A percentile compares a stretch with the other conserved stretches of the same genome.
Conservation (phyloP, 2,888 invertebrate genomes). For the Stenolophus ochropezus region DNA sequence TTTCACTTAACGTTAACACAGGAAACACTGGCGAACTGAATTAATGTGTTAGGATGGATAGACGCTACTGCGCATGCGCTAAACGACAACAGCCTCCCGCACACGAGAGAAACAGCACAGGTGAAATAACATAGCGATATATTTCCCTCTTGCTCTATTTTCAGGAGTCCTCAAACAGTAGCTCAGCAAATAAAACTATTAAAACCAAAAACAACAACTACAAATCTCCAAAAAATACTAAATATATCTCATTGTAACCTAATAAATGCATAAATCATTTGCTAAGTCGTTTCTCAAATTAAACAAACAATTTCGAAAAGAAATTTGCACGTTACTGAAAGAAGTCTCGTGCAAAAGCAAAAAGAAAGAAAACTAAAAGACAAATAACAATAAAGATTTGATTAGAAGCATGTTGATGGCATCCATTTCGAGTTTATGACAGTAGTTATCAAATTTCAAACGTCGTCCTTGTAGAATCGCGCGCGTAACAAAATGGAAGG, state of each 20-base stretch:
- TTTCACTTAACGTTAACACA: slow-evolving; percentile 69
- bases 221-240: not conserved
- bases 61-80: slow-evolving; percentile 65
- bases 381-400: slow-evolving; percentile 18
- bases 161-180: not conserved
- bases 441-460: slow-evolving; percentile 29
- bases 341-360: not conserved
- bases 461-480: slow-evolving; percentile 41
- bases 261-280: not conserved
- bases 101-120: slow-evolving; percentile 38
- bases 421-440: slow-evolving; percentile 24
- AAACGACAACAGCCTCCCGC: slow-evolving; percentile 9
- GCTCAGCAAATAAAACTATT: not conserved
- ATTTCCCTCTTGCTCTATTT: not conserved
- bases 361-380: not conserved
- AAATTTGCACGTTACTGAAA: not conserved
- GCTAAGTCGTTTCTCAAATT: not conserved
- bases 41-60: slow-evolving; percentile 69
- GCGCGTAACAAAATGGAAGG: slow-evolving; percentile 53
- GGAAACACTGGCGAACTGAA: slow-evolving; percentile 72
- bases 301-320: not conserved
- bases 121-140: slow-evolving; percentile 2
- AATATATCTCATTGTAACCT: not conserved
- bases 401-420: not conserved
- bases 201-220: not conserved